Percentiles rank a stretch among this genome's conserved stretches.
Evolutionary conservation across 35 echinoderm and acorn worm genomes (phyloP).

Genomic region (Amphiura filiformis): DNA sequence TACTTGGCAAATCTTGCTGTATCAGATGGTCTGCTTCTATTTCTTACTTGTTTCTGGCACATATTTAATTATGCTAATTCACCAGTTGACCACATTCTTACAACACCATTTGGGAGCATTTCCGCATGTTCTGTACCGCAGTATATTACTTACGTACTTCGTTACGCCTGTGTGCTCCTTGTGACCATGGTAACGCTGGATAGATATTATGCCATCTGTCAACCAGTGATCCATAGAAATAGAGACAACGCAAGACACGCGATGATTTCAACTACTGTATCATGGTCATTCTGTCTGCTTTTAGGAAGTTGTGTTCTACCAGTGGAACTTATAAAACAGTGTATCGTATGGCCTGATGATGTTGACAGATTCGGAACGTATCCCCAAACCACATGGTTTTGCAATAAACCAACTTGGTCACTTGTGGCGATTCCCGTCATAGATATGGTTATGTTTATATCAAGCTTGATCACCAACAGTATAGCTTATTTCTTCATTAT

Average conservation of each 20-base stretch:
- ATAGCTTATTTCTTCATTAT: neutral
- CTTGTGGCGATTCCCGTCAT: neutral
- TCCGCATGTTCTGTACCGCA: constrained; percentile 13
- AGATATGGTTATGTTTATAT: neutral
- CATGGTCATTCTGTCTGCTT: neutral
- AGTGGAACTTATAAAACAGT: neutral
- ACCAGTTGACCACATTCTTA: neutral
- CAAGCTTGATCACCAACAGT: neutral
- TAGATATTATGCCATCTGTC: constrained; percentile 53
- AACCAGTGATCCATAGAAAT: constrained; percentile 23
- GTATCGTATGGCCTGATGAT: constrained; percentile 4
- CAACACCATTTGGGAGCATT: neutral
- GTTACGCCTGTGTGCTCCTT: constrained; percentile 14
- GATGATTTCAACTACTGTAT: neutral
- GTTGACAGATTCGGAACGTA: neutral
- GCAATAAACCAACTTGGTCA: neutral
- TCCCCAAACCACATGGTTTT: neutral
- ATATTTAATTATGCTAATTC: neutral
- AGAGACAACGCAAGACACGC: neutral
- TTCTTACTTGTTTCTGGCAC: neutral
- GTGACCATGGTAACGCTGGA: constrained; percentile 40
- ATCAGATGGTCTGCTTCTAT: constrained; percentile 1
- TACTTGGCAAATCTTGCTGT: constrained; percentile 23
- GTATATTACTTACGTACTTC: constrained; percentile 10
- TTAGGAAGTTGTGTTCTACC: neutral